Percentiles rank a stretch among this genome's conserved stretches.
phyloP scores from a whole-genome alignment of 2,888 invertebrate genomes.

The Rhamnusium bicolor region DNA sequence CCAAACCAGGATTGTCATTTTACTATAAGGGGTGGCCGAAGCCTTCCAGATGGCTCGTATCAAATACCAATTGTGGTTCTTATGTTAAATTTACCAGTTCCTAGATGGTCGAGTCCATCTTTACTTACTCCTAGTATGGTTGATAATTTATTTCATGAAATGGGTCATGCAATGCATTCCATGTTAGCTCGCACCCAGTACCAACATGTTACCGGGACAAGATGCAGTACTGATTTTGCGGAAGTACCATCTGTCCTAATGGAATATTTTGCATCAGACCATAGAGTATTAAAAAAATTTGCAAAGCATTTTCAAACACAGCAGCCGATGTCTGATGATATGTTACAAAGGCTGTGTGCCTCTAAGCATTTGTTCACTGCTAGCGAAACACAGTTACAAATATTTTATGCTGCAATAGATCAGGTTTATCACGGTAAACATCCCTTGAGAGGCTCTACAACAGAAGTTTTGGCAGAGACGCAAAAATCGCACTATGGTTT shows the following conservation, averaged over 20 bases:
- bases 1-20: constrained; percentile 99
- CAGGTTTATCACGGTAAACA: constrained; percentile 87
- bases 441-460: constrained; percentile 75
- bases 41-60: constrained; percentile 84
- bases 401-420: constrained; percentile 83
- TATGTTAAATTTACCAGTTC: constrained; percentile 89
- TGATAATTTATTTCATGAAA: constrained; percentile 98
- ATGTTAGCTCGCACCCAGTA: constrained; percentile 96
- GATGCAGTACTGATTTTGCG: constrained; percentile 98
- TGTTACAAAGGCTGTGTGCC: constrained; percentile 85
- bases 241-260: constrained; percentile 99
- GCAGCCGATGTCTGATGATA: constrained; percentile 84
- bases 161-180: constrained; percentile 99
- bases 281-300: constrained; percentile 87
- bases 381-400: constrained; percentile 83
- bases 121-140: constrained; percentile 88
- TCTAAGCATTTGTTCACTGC: constrained; percentile 92
- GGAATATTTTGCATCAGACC: constrained; percentile 97
- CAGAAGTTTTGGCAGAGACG: constrained; percentile 82
- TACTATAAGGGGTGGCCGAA: constrained; percentile 95
- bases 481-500: constrained; percentile 90
- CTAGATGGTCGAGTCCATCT: constrained; percentile 83
- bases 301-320: constrained; percentile 94
- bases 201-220: constrained; percentile 97
- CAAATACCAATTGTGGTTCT: constrained; percentile 95